Conservation (phyloP, 1,140 invertebrate genomes). For the Galleria mellonella region DNA sequence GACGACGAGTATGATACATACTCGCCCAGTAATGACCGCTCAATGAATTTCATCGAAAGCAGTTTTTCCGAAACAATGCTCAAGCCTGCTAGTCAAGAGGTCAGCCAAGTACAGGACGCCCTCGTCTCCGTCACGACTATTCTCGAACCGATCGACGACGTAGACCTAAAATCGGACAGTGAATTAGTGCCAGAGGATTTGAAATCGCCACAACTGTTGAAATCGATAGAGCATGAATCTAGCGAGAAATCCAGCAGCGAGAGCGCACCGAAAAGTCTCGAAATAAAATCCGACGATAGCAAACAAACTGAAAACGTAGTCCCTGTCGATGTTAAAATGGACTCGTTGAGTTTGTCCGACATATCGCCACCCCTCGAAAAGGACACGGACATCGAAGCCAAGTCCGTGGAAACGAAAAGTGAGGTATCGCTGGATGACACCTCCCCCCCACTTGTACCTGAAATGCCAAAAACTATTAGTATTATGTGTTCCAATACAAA, state of each 20-base stretch:
- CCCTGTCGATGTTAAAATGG: conserved; percentile 38
- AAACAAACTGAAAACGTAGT: conserved; percentile 1
- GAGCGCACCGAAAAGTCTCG: neutral
- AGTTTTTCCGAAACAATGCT: conserved; percentile 48
- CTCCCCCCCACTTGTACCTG: conserved; percentile 37
- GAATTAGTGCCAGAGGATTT: conserved; percentile 9
- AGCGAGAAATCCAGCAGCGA: conserved; percentile 22
- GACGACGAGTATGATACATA: conserved; percentile 55
- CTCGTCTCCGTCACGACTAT: neutral
- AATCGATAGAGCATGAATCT: conserved; percentile 19
- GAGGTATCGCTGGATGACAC: conserved; percentile 15
- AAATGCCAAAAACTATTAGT: conserved; percentile 31
- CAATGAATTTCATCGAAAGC: conserved; percentile 75
- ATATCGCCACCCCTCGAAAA: conserved; percentile 36
- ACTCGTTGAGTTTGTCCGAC: conserved; percentile 46
- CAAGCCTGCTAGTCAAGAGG: conserved; percentile 29
- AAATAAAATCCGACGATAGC: neutral
- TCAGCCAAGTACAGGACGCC: conserved; percentile 2
- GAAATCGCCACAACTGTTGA: conserved; percentile 17
- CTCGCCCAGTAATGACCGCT: conserved; percentile 58
- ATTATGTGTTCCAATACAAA: conserved; percentile 23
- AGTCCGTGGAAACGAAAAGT: neutral
- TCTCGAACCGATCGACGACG: neutral
- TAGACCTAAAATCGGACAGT: neutral
- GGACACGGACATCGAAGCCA: conserved; percentile 9